Evolutionary conservation across 2,113 vertebrate species (phyloP).

Genomic region (Grallaria varia): DNA sequence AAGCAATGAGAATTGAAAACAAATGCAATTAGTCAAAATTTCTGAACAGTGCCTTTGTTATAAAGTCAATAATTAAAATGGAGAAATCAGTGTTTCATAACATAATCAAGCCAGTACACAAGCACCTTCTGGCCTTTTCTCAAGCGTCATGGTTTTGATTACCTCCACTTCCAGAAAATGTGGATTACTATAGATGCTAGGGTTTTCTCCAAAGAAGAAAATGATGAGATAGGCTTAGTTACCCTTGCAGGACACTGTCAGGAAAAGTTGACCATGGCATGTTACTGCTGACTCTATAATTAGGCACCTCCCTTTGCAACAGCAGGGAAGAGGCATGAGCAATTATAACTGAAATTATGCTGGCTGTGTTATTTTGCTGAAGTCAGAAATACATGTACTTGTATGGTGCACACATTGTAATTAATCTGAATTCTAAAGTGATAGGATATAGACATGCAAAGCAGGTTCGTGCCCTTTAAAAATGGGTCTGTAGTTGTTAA

Average conservation of each 20-base stretch:
- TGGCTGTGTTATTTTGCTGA: conserved; percentile 31
- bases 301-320: conserved; percentile 46
- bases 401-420: neutral
- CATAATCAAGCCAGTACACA: neutral
- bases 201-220: neutral
- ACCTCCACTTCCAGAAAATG: neutral
- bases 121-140: neutral
- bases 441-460: neutral
- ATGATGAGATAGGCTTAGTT: neutral
- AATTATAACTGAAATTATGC: conserved; percentile 49
- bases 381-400: conserved; percentile 16
- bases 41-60: neutral
- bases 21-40: conserved; percentile 13
- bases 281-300: neutral
- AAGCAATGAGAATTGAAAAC: conserved; percentile 41
- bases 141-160: neutral
- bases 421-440: neutral
- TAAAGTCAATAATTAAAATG: conserved; percentile 16
- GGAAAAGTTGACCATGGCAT: neutral
- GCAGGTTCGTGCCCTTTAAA: neutral
- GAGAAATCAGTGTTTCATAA: neutral
- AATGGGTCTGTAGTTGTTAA: neutral
- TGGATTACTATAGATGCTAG: neutral
- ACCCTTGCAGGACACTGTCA: neutral
- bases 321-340: conserved; percentile 22